These are phyloP conservation scores for Ischnus inquisitorius DNA, from an alignment of 2,888 invertebrate species.

Conservation along the genomic window DNA sequence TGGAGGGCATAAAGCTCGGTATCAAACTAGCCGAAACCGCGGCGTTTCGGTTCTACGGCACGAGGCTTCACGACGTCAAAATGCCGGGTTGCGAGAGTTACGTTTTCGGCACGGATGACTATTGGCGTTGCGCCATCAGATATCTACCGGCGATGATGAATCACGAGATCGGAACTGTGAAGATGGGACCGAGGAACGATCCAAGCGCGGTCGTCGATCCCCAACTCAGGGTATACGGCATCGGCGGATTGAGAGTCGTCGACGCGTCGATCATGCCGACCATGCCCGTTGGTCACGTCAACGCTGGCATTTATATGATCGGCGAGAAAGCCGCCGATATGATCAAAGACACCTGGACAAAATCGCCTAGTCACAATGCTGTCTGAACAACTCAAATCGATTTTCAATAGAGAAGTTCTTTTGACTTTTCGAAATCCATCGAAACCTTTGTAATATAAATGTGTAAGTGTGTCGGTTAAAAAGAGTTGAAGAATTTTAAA, in stretches of 20 bases:
- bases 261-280: slow-evolving; percentile 88
- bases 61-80: slow-evolving; percentile 82
- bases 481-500: too few relatives aligned
- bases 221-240: slow-evolving; percentile 86
- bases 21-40: slow-evolving; percentile 86
- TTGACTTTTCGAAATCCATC: too few relatives aligned
- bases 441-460: too few relatives aligned
- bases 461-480: too few relatives aligned
- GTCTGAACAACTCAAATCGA: too few relatives aligned
- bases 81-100: slow-evolving; percentile 87
- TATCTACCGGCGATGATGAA: slow-evolving; percentile 89
- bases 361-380: neutral
- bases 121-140: slow-evolving; percentile 89
- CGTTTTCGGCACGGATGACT: slow-evolving; percentile 87
- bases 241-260: slow-evolving; percentile 86
- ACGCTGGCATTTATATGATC: slow-evolving; percentile 88
- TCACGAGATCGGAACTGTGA: slow-evolving; percentile 88
- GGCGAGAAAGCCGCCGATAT: slow-evolving; percentile 88
- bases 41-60: slow-evolving; percentile 85
- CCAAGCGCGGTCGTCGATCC: slow-evolving; percentile 87
- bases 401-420: too few relatives aligned
- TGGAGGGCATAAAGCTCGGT: slow-evolving; percentile 87
- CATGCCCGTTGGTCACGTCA: slow-evolving; percentile 87
- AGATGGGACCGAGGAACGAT: slow-evolving; percentile 87
- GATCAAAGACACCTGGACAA: slow-evolving; percentile 86